These are phyloP conservation scores for Baronia brevicornis DNA, from an alignment of 2,888 invertebrate species.

Conservation along the genomic window DNA sequence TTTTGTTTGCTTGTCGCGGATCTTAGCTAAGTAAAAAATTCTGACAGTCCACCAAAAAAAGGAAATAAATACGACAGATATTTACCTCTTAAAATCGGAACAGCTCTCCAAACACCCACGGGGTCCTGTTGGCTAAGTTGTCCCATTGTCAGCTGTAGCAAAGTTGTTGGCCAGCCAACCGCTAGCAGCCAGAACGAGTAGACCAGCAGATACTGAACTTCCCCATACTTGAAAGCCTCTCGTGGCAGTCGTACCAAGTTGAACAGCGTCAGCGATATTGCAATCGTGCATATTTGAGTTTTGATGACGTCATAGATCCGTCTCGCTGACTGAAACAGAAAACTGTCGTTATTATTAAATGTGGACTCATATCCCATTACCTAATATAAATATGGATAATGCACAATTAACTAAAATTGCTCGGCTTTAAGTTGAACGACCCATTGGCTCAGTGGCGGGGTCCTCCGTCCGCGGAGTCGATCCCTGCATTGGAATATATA, in stretches of 20 bases:
- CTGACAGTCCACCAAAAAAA: background rate
- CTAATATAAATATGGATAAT: too few relatives aligned
- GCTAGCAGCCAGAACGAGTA: constrained; percentile 75
- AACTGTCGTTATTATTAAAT: background rate
- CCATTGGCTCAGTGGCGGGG: too few relatives aligned
- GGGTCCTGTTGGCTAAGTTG: constrained; percentile 80
- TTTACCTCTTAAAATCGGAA: constrained; percentile 79
- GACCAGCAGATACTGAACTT: constrained; percentile 76
- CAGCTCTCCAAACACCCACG: constrained; percentile 80
- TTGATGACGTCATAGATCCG: constrained; percentile 50
- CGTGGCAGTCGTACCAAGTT: constrained; percentile 77
- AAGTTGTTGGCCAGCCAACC: constrained; percentile 75
- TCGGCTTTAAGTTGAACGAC: too few relatives aligned
- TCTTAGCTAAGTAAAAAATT: too few relatives aligned
- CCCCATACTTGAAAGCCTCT: constrained; percentile 75
- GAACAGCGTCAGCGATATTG: constrained; percentile 76
- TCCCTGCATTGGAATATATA: too few relatives aligned
- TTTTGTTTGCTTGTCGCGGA: too few relatives aligned
- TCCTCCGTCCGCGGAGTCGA: too few relatives aligned
- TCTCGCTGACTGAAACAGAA: constrained; percentile 50
- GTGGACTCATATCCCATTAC: background rate
- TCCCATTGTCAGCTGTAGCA: constrained; percentile 79
- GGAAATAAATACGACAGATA: background rate
- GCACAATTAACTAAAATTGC: too few relatives aligned
- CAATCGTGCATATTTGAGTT: constrained; percentile 73